A percentile compares a stretch with the other conserved stretches of the same genome.
Evolutionary conservation across 2,113 vertebrate species (phyloP).

Genomic region (Tautogolabrus adspersus): DNA sequence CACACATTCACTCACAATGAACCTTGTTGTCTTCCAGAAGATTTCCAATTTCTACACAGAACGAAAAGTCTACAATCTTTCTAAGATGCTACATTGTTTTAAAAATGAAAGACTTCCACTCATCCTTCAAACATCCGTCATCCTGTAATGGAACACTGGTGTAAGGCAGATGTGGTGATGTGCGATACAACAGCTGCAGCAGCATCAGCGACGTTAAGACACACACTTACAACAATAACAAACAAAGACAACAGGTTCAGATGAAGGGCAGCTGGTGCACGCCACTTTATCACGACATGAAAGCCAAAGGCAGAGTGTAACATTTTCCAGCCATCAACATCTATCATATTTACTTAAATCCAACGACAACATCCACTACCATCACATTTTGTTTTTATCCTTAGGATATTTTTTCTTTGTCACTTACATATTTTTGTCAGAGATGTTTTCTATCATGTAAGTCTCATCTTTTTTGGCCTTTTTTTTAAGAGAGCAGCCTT

Average conservation of each 20-base stretch:
- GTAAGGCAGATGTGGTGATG: slow-evolving; percentile 28
- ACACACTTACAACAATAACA: slow-evolving; percentile 18
- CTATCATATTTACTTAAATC: slow-evolving; percentile 30
- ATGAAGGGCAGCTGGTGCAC: slow-evolving; percentile 53
- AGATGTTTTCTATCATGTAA: slow-evolving; percentile 24
- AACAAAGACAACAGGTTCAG: slow-evolving; percentile 47
- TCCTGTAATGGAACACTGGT: slow-evolving; percentile 20
- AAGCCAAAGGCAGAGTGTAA: slow-evolving; percentile 52
- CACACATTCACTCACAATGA: slow-evolving; percentile 19
- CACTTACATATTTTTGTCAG: slow-evolving; percentile 6
- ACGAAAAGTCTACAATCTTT: not conserved
- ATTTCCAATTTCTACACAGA: slow-evolving; percentile 29
- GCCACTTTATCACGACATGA: slow-evolving; percentile 33
- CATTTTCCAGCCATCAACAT: slow-evolving; percentile 54
- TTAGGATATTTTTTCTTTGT: slow-evolving; percentile 30
- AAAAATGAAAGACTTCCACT: slow-evolving; percentile 3
- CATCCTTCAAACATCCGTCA: slow-evolving; percentile 32
- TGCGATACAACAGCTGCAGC: slow-evolving; percentile 19
- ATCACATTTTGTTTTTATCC: slow-evolving; percentile 35
- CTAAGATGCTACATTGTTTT: not conserved
- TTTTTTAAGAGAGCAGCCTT: not conserved
- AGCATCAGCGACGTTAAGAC: not conserved
- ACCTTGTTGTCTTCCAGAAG: slow-evolving; percentile 29
- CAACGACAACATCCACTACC: slow-evolving; percentile 16
- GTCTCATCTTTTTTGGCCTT: slow-evolving; percentile 8